phyloP scores from a whole-genome alignment of 2,113 vertebrate species.

The Acanthochromis polyacanthus region DNA sequence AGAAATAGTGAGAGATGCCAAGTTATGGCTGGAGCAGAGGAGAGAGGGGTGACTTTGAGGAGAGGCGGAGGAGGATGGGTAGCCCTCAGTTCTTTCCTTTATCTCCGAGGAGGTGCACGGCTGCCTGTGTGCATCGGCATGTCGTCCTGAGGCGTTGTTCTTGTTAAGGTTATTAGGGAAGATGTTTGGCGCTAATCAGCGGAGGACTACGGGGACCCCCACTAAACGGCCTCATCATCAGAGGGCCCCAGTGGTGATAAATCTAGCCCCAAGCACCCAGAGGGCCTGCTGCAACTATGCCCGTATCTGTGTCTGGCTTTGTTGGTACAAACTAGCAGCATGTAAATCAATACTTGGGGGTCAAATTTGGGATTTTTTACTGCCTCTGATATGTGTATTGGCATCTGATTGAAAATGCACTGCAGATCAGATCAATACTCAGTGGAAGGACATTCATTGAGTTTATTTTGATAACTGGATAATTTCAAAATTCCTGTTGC shows the following conservation, averaged over 20 bases:
- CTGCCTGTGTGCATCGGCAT: constrained; percentile 53
- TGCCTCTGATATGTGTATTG: neutral
- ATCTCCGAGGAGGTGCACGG: constrained; percentile 64
- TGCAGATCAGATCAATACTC: neutral
- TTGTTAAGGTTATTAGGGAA: constrained; percentile 91
- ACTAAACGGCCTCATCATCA: constrained; percentile 93
- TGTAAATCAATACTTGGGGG: constrained; percentile 21
- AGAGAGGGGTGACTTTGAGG: constrained; percentile 83
- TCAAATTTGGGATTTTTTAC: constrained; percentile 6
- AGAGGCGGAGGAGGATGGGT: constrained; percentile 64
- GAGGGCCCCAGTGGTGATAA: constrained; percentile 93
- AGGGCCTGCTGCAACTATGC: constrained; percentile 81
- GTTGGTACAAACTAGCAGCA: constrained; percentile 11
- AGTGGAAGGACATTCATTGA: neutral
- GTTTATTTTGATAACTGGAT: neutral
- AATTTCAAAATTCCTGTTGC: too few relatives aligned
- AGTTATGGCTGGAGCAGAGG: constrained; percentile 57
- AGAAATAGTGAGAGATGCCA: constrained; percentile 58
- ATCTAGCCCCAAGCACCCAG: constrained; percentile 93
- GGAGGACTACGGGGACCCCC: constrained; percentile 90
- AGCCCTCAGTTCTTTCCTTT: constrained; percentile 73
- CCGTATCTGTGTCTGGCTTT: constrained; percentile 36
- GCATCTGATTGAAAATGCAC: neutral
- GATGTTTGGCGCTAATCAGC: constrained; percentile 91
- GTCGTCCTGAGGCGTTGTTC: constrained; percentile 84